Evolutionary conservation across 2,888 invertebrate species (phyloP).

Genomic region (Platycheirus rosarum): DNA sequence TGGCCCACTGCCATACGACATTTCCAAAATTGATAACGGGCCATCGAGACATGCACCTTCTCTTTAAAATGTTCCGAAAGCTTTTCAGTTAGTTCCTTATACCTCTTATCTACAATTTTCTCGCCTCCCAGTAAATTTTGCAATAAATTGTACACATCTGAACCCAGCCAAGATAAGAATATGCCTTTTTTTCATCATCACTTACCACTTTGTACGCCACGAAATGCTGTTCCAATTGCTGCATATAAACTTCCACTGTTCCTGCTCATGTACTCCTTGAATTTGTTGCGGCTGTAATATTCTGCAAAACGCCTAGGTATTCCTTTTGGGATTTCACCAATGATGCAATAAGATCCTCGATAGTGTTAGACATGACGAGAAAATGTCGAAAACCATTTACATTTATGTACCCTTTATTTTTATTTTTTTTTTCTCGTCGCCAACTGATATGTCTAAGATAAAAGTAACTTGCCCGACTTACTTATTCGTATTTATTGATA

Average conservation of each 20-base stretch:
- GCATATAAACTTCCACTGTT: constrained; percentile 5
- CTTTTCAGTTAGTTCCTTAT: background rate
- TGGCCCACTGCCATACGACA: constrained; percentile 9
- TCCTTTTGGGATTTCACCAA: constrained; percentile 17
- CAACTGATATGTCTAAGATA: constrained; percentile 5
- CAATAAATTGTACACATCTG: background rate
- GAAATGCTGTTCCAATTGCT: constrained; percentile 9
- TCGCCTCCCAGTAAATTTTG: constrained; percentile 15
- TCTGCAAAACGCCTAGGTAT: background rate
- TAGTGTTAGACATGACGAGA: background rate
- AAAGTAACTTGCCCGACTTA: background rate
- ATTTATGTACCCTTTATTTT: background rate
- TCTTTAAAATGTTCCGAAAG: constrained; percentile 15
- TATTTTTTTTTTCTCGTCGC: constrained; percentile 21
- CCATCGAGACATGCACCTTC: constrained; percentile 16
- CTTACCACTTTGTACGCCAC: constrained; percentile 28
- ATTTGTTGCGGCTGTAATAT: background rate
- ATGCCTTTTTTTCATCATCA: constrained; percentile 13
- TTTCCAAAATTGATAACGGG: constrained; percentile 19
- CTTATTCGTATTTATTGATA: background rate
- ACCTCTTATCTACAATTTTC: constrained; percentile 1
- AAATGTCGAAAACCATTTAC: background rate
- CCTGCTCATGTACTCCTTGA: background rate
- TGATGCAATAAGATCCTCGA: background rate
- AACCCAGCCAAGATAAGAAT: constrained; percentile 8